phyloP scores from a whole-genome alignment of 2,113 vertebrate species.

The Ciconia stormi region DNA sequence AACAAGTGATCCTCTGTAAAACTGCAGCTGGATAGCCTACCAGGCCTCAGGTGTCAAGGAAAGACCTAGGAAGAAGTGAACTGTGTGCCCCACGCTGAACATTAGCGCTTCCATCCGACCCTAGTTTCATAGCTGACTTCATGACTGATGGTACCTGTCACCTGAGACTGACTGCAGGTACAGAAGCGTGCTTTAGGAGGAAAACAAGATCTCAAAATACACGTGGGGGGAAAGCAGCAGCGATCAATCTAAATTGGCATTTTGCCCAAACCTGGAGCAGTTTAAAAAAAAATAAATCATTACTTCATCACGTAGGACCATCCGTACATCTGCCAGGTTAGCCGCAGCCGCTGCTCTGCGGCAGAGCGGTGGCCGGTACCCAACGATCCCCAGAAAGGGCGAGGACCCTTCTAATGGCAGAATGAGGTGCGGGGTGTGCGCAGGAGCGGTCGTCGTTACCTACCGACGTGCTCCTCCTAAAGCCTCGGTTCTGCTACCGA shows the following conservation, averaged over 20 bases:
- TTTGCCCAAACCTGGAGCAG: not conserved
- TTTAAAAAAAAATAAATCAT: not conserved
- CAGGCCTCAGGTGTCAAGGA: not conserved
- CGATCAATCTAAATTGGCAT: not conserved
- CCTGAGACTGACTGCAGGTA: not conserved
- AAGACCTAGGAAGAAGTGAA: not conserved
- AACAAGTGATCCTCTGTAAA: not conserved
- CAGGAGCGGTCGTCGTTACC: not conserved
- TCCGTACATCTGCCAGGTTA: not conserved
- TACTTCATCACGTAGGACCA: not conserved
- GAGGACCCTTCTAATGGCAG: not conserved
- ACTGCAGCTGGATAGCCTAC: not conserved
- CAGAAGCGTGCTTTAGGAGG: not conserved
- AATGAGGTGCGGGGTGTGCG: not conserved
- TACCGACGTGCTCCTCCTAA: fast-evolving
- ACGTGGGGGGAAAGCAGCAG: not conserved
- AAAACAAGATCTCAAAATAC: not conserved
- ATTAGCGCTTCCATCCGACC: not conserved
- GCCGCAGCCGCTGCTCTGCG: fast-evolving
- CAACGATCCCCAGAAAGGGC: not conserved
- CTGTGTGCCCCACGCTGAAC: not conserved
- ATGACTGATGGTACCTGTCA: slow-evolving; percentile 1
- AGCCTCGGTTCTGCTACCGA: not conserved
- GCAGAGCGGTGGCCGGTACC: not conserved
- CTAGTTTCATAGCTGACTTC: not conserved